phyloP scores from a whole-genome alignment of 2,888 invertebrate species.

The Cryptosula pallasiana region DNA sequence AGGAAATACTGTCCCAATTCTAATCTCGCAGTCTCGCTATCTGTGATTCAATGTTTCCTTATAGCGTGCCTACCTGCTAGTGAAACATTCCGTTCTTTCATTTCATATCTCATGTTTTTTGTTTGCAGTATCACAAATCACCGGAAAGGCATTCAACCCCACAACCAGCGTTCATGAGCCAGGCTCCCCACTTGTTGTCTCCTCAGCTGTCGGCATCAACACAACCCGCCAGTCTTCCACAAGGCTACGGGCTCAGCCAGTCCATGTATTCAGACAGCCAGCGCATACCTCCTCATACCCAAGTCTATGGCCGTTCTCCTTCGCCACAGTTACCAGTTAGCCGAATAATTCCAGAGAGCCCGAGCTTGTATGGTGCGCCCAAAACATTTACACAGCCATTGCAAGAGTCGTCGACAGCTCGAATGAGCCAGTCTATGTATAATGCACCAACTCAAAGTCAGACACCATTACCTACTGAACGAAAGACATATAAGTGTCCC shows the following conservation, averaged over 20 bases:
- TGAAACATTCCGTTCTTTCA: too few species aligned
- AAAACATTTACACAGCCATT: background rate
- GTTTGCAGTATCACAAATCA: constrained; percentile 14
- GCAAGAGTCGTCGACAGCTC: background rate
- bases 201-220: background rate
- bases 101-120: too few species aligned
- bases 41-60: background rate
- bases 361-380: background rate
- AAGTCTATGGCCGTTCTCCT: background rate
- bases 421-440: background rate
- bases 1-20: constrained; percentile 14
- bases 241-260: background rate
- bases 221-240: background rate
- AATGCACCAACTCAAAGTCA: background rate
- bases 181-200: background rate
- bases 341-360: background rate
- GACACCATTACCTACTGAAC: background rate
- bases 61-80: background rate
- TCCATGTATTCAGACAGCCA: background rate
- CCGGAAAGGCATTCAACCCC: background rate
- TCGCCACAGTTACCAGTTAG: background rate
- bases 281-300: background rate
- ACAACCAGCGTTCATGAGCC: background rate
- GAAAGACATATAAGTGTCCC: constrained; percentile 18
- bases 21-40: background rate